Evolutionary conservation across 2,797 vertebrate species (phyloP).

Genomic region (Xenentodon cancila): DNA sequence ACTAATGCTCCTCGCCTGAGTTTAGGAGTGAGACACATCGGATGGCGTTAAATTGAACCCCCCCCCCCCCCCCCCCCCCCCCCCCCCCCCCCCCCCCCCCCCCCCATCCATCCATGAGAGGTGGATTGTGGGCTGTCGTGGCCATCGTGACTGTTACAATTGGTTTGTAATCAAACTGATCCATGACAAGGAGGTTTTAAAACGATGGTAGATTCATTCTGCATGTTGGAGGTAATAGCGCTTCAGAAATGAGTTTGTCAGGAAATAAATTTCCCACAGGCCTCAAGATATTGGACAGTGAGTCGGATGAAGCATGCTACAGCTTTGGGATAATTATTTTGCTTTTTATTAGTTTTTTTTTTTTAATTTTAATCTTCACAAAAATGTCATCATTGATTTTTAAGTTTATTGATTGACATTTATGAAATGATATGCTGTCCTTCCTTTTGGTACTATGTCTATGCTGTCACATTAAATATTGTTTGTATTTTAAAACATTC

Average conservation of each 20-base stretch:
- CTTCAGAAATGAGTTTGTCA: slow-evolving; percentile 49
- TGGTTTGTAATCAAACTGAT: slow-evolving; percentile 33
- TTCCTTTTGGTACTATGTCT: neutral
- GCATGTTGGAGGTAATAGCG: slow-evolving; percentile 42
- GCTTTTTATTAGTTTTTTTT: neutral
- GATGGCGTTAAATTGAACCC: slow-evolving; percentile 14
- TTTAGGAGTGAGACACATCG: too few species aligned
- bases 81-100: slow-evolving; percentile 8
- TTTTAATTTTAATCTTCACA: slow-evolving; percentile 38
- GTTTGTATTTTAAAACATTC: slow-evolving; percentile 20
- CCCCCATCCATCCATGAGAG: slow-evolving; percentile 13
- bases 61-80: slow-evolving; percentile 9
- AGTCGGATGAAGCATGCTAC: slow-evolving; percentile 30
- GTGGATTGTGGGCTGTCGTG: slow-evolving; percentile 21
- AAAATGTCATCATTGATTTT: slow-evolving; percentile 36
- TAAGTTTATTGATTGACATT: slow-evolving; percentile 45
- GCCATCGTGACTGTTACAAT: slow-evolving; percentile 1
- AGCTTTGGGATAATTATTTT: slow-evolving; percentile 21
- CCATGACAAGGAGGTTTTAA: slow-evolving; percentile 33
- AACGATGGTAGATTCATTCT: slow-evolving; percentile 52
- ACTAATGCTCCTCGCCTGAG: too few species aligned
- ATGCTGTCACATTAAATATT: neutral
- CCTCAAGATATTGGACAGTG: slow-evolving; percentile 46
- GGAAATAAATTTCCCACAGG: slow-evolving; percentile 59
- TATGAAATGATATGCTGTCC: slow-evolving; percentile 20